Percentiles rank a stretch among this genome's conserved stretches.
These are phyloP conservation scores for Macrotis lagotis DNA, from an alignment of 2,113 vertebrate species.

Conservation along the genomic window DNA sequence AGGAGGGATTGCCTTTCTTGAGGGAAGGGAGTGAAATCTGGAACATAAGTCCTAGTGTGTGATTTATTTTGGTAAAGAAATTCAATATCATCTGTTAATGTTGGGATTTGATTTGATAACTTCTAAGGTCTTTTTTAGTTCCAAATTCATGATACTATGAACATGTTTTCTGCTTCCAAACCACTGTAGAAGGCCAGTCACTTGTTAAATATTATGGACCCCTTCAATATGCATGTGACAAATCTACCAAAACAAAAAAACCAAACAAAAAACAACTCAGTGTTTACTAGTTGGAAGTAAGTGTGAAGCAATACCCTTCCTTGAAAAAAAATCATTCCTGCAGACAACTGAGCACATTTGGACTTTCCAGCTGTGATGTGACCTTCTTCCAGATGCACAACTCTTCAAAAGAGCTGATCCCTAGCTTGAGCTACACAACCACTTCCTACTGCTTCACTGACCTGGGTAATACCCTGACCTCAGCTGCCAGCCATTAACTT, in stretches of 20 bases:
- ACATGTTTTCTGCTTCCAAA: not conserved
- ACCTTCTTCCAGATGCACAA: conserved; percentile 56
- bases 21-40: not conserved
- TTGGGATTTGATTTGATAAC: not conserved
- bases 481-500: conserved; percentile 1
- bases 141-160: not conserved
- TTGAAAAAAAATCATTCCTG: conserved; percentile 23
- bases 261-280: not conserved
- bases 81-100: not conserved
- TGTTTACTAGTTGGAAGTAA: conserved; percentile 44
- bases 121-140: not conserved
- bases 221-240: not conserved
- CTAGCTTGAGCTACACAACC: not conserved
- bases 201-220: not conserved
- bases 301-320: not conserved
- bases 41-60: not conserved
- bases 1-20: not conserved
- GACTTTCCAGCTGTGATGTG: conserved; percentile 54
- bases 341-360: conserved; percentile 37
- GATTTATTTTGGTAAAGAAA: not conserved
- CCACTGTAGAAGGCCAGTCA: not conserved
- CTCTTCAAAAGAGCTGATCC: conserved; percentile 12
- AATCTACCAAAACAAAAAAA: conserved; percentile 5
- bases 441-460: conserved; percentile 16
- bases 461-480: not conserved